Evolutionary conservation across 2,888 invertebrate species (phyloP), one percentile per base, ranked within the genome.

Genomic region (Polietes domitor): DNA sequence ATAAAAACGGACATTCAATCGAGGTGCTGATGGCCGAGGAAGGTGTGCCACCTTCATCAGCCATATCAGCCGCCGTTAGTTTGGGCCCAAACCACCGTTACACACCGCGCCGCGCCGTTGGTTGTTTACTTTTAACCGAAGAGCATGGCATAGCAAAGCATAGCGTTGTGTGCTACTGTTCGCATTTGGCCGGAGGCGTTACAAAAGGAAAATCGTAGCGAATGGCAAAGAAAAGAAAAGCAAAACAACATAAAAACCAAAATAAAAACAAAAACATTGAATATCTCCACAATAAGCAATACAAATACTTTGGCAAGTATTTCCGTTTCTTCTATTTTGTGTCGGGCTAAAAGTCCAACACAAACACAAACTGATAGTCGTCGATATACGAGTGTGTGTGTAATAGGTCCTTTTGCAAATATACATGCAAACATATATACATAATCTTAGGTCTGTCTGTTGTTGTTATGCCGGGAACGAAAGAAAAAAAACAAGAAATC

Each of bases 401-500:
- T 50, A 43, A 50, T 50, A 53, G 9, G 21, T 53, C 21, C 21
- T n/a, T n/a, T 12, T 47, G 47, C 15, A 63, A 28, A 1, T 7
- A 5, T 1, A 24, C 24, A 58, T 26, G 12, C 10, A 55, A 15
- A 61, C 17, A 28, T n/a, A 21, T 26, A 12, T n/a, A 9, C 15
- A 58, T 58, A 58, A 58, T 58, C 58, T 24, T 26, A 24, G 58
- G 10, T 10, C 10, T 24, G 50, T n/a, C 12, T n/a, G 5, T 9
- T 53, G 1, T 17, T 24, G 58, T 12, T 58, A 24, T 58, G 58
- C 15, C 26, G 24, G 70, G n/a, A n/a, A n/a, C n/a, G n/a, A n/a
- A n/a, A n/a, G n/a, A n/a, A n/a, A n/a, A n/a, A 43, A 26, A 26
- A 15, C 58, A 58, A 47, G 9, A 77, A 77, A 80, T 80, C 73